These are phyloP conservation scores for Lates calcarifer DNA, from an alignment of 2,113 vertebrate species.

Conservation along the genomic window DNA sequence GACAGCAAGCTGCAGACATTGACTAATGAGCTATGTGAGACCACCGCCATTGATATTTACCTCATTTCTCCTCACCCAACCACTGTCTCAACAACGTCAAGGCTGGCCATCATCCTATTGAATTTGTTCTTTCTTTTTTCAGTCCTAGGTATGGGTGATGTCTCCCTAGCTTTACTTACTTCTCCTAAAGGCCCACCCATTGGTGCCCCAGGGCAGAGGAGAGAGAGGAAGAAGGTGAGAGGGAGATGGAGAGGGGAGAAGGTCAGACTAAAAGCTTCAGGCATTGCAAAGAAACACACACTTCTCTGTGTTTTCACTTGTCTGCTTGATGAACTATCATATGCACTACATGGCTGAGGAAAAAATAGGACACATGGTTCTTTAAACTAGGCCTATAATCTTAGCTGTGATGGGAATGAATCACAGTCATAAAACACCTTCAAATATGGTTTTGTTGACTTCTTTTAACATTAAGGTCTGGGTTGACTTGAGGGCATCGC, in stretches of 20 bases:
- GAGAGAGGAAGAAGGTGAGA: slow-evolving; percentile 65
- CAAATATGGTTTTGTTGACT: slow-evolving; percentile 3
- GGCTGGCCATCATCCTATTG: slow-evolving; percentile 64
- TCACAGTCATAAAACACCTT: slow-evolving; percentile 36
- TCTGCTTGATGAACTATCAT: slow-evolving; percentile 77
- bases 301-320: slow-evolving; percentile 79
- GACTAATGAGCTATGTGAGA: slow-evolving; percentile 82
- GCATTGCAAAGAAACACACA: slow-evolving; percentile 71
- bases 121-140: slow-evolving; percentile 56
- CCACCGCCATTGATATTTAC: slow-evolving; percentile 82
- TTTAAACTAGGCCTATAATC: slow-evolving; percentile 16
- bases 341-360: slow-evolving; percentile 32
- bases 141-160: slow-evolving; percentile 50
- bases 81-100: slow-evolving; percentile 76
- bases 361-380: slow-evolving; percentile 12
- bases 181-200: slow-evolving; percentile 62
- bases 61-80: slow-evolving; percentile 74
- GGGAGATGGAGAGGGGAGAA: slow-evolving; percentile 67
- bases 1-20: slow-evolving; percentile 70
- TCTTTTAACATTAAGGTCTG: slow-evolving; percentile 34
- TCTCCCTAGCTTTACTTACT: slow-evolving; percentile 39
- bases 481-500: slow-evolving; percentile 14
- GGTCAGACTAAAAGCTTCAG: slow-evolving; percentile 75
- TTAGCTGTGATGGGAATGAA: slow-evolving; percentile 42
- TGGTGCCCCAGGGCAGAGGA: slow-evolving; percentile 62